Conservation (phyloP, 1,140 invertebrate species). For the Druon quercuslanigerum region DNA sequence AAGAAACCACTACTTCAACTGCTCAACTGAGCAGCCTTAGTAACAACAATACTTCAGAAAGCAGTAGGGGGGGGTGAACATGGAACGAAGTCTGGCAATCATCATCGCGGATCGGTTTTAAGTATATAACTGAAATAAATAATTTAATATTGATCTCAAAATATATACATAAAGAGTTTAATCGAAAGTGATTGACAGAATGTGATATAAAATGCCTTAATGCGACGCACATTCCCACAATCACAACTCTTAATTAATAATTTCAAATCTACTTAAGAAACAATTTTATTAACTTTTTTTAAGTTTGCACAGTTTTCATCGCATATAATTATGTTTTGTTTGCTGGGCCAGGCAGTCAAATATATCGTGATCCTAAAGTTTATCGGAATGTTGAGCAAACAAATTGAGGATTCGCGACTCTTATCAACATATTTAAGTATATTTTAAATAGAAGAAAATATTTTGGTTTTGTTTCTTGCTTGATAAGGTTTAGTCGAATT, state of each 20-base stretch:
- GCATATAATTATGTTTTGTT: no score
- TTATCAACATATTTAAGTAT: no score
- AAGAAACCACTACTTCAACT: slow-evolving; percentile 74
- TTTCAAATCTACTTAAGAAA: background rate
- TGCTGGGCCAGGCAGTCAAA: no score
- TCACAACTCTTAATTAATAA: background rate
- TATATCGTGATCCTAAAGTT: no score
- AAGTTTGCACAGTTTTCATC: no score
- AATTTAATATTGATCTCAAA: background rate
- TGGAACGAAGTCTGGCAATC: background rate
- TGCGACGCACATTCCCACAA: background rate
- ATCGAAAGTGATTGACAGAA: background rate
- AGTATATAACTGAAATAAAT: background rate
- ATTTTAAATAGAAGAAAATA: no score
- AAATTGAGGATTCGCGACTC: no score
- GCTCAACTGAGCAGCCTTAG: slow-evolving; percentile 56
- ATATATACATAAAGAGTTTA: background rate
- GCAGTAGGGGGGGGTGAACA: background rate
- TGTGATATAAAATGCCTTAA: slow-evolving; percentile 21
- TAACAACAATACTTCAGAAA: background rate
- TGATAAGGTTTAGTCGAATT: no score
- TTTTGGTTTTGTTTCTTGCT: no score
- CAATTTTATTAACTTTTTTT: no score
- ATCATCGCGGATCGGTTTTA: slow-evolving; percentile 3
- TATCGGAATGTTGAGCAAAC: no score